Evolutionary conservation across 2,888 invertebrate species (phyloP).

Genomic region (Napeogenes sylphis): DNA sequence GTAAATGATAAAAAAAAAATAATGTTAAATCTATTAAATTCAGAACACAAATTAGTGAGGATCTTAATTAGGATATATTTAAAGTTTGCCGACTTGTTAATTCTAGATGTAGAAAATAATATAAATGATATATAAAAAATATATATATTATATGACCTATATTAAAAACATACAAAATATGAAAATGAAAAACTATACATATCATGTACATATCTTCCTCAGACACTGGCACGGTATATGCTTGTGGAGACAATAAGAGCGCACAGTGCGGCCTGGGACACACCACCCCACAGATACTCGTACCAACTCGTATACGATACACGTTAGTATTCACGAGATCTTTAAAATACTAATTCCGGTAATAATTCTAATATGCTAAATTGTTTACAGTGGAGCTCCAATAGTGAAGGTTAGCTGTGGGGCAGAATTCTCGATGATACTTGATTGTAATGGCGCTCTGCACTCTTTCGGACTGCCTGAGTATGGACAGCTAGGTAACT

Average conservation of each 20-base stretch:
- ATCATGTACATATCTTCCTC: conserved; percentile 12
- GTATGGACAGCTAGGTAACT: conserved; percentile 88
- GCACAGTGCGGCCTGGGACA: conserved; percentile 94
- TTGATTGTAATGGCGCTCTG: conserved; percentile 91
- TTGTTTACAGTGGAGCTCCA: conserved; percentile 83
- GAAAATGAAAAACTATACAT: too few relatives aligned
- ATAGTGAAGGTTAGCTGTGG: conserved; percentile 94
- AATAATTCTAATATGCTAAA: neutral
- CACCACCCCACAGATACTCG: conserved; percentile 69
- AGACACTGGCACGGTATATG: conserved; percentile 91
- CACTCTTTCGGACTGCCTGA: conserved; percentile 96
- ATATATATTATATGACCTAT: too few relatives aligned
- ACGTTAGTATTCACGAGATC: conserved; percentile 44
- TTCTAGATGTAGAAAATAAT: too few relatives aligned
- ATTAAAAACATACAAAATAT: too few relatives aligned
- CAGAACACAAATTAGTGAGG: too few relatives aligned
- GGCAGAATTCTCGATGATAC: conserved; percentile 93
- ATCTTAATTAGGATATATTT: too few relatives aligned
- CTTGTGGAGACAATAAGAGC: conserved; percentile 93
- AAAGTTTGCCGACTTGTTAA: too few relatives aligned
- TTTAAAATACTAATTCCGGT: neutral
- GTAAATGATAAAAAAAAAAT: too few relatives aligned
- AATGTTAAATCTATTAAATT: too few relatives aligned
- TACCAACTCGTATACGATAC: conserved; percentile 82
- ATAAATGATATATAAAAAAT: too few relatives aligned